These are phyloP conservation scores for Gulo gulo DNA, from an alignment of 2,113 vertebrate genomes.

Conservation along the genomic window DNA sequence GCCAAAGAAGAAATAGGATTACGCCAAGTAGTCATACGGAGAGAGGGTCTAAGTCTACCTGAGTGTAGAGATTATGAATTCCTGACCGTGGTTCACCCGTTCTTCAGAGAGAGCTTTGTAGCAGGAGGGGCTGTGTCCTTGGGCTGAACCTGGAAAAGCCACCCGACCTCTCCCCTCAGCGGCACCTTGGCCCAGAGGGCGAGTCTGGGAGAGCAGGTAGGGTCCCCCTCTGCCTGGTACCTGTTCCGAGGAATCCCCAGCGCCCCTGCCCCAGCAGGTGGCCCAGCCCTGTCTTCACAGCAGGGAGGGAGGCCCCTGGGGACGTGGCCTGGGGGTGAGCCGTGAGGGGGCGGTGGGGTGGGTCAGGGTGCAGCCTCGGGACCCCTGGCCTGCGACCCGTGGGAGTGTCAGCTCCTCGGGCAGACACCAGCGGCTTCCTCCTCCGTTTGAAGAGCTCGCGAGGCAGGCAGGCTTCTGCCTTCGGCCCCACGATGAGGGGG, in stretches of 20 bases:
- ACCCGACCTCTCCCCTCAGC: not conserved
- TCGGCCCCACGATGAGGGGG: not conserved
- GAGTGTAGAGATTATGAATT: not conserved
- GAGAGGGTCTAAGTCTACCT: not conserved
- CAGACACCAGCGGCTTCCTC: not conserved
- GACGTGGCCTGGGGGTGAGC: not conserved
- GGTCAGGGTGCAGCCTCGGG: not conserved
- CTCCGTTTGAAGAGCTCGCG: not conserved
- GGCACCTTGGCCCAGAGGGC: not conserved
- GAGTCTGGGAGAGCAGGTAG: not conserved
- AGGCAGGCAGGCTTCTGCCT: not conserved
- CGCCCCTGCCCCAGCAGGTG: no score
- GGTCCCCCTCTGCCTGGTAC: rapidly evolving
- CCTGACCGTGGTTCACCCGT: no score
- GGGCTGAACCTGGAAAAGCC: not conserved
- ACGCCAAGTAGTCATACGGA: not conserved
- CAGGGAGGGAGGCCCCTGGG: not conserved
- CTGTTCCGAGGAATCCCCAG: not conserved
- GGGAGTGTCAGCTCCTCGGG: not conserved
- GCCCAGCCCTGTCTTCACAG: not conserved
- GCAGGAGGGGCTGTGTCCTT: not conserved
- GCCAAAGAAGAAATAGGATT: not conserved
- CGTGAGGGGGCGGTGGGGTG: not conserved
- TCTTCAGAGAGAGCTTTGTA: not conserved
- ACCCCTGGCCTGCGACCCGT: not conserved